Evolutionary conservation across 2,888 invertebrate species (phyloP).

Genomic region (Synergus gifuensis): DNA sequence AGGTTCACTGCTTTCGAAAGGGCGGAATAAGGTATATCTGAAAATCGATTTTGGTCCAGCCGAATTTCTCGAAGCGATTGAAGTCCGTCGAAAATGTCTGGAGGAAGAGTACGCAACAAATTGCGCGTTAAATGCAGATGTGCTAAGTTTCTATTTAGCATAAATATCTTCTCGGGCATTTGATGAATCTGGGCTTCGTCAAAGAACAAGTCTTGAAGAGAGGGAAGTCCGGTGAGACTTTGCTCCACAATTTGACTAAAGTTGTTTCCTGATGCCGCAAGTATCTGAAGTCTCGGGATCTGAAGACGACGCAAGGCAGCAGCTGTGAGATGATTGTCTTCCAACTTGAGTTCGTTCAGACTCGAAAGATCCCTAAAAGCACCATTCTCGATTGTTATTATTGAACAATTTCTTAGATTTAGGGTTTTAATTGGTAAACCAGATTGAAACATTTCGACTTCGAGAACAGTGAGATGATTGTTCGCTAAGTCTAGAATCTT

Average conservation of each 20-base stretch:
- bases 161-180: slow-evolving; percentile 86
- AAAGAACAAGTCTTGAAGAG: slow-evolving; percentile 86
- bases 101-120: slow-evolving; percentile 83
- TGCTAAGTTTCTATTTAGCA: slow-evolving; percentile 87
- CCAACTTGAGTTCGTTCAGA: slow-evolving; percentile 88
- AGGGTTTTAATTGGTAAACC: slow-evolving; percentile 86
- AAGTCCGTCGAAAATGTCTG: slow-evolving; percentile 87
- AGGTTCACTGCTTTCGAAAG: slow-evolving; percentile 87
- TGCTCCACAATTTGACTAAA: slow-evolving; percentile 85
- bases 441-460: slow-evolving; percentile 87
- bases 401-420: slow-evolving; percentile 87
- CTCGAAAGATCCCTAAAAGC: slow-evolving; percentile 87
- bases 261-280: slow-evolving; percentile 88
- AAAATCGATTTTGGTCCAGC: slow-evolving; percentile 85
- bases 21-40: slow-evolving; percentile 88
- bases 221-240: slow-evolving; percentile 88
- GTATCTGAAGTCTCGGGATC: slow-evolving; percentile 86
- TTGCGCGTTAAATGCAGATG: slow-evolving; percentile 87
- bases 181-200: slow-evolving; percentile 85
- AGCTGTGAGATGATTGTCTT: slow-evolving; percentile 85
- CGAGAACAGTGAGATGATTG: slow-evolving; percentile 86
- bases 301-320: slow-evolving; percentile 85
- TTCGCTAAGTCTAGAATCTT: slow-evolving; percentile 88
- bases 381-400: slow-evolving; percentile 85
- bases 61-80: slow-evolving; percentile 87